These are phyloP conservation scores for Fistularia commersonii DNA, from an alignment of 2,797 vertebrate genomes.

Conservation along the genomic window DNA sequence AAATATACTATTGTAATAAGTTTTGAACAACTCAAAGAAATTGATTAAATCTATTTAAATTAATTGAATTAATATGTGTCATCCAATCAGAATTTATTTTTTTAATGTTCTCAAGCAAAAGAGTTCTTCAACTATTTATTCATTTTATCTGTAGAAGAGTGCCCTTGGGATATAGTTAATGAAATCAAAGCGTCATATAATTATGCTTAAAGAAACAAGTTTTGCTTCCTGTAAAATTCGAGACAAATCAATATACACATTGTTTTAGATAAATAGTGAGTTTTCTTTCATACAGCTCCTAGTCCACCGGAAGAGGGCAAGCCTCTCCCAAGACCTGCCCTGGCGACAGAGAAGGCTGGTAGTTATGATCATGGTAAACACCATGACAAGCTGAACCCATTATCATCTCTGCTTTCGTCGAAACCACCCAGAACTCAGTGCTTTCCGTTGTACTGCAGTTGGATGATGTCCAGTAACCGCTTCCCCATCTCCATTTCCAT, in stretches of 20 bases:
- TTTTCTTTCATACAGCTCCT: constrained; percentile 76
- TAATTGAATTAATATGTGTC: constrained; percentile 1
- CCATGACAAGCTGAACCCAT: constrained; percentile 59
- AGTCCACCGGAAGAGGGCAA: constrained; percentile 71
- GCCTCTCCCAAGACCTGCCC: constrained; percentile 70
- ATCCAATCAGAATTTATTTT: background rate
- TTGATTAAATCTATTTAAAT: background rate
- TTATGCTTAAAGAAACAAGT: background rate
- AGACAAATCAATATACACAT: constrained; percentile 23
- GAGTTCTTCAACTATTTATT: background rate
- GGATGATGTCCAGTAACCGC: constrained; percentile 51
- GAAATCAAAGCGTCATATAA: background rate
- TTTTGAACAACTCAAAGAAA: background rate
- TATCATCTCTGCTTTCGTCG: constrained; percentile 65
- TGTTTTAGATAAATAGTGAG: constrained; percentile 58
- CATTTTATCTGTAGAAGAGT: too few relatives aligned
- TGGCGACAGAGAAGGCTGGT: constrained; percentile 69
- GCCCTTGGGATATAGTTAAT: too few relatives aligned
- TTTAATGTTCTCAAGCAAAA: background rate
- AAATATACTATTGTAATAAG: background rate
- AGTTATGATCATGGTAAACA: constrained; percentile 76
- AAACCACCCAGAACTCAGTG: constrained; percentile 52
- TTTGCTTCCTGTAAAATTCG: constrained; percentile 51
- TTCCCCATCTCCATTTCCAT: constrained; percentile 66
- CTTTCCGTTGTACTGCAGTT: constrained; percentile 58